Conservation (phyloP, 92 coral and sea anemone species). For the Porites evermanni region DNA sequence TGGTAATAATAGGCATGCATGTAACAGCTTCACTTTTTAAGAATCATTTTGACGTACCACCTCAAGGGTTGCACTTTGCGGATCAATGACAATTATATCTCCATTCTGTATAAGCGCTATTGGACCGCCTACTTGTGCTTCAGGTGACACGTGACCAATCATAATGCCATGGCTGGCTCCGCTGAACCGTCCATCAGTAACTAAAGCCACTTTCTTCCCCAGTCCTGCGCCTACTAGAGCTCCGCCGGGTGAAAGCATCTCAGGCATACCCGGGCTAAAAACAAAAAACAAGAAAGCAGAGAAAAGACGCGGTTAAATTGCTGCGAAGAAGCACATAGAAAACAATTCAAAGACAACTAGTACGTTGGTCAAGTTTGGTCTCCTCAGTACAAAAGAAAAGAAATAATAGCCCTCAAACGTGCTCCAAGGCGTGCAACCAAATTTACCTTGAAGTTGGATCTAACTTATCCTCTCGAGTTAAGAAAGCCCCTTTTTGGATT, state of each 20-base stretch:
- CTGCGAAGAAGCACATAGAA: no score
- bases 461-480: no score
- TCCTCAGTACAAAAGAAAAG: no score
- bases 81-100: constrained; percentile 79
- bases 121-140: constrained; percentile 88
- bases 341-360: no score
- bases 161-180: constrained; percentile 92
- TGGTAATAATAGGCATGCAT: no score
- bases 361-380: no score
- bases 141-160: constrained; percentile 96
- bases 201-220: constrained; percentile 82
- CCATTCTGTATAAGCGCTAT: constrained; percentile 80
- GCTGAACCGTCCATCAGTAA: constrained; percentile 91
- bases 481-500: no score
- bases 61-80: constrained; percentile 48
- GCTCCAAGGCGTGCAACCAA: no score
- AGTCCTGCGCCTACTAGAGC: constrained; percentile 92
- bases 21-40: no score
- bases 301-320: no score
- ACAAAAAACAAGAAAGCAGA: not conserved
- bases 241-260: constrained; percentile 84
- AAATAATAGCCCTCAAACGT: no score
- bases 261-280: constrained; percentile 90
- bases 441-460: no score
- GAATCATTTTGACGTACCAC: constrained; percentile 55